phyloP scores from a whole-genome alignment of 92 coral and sea anemone species.

The Diadumene lineata region DNA sequence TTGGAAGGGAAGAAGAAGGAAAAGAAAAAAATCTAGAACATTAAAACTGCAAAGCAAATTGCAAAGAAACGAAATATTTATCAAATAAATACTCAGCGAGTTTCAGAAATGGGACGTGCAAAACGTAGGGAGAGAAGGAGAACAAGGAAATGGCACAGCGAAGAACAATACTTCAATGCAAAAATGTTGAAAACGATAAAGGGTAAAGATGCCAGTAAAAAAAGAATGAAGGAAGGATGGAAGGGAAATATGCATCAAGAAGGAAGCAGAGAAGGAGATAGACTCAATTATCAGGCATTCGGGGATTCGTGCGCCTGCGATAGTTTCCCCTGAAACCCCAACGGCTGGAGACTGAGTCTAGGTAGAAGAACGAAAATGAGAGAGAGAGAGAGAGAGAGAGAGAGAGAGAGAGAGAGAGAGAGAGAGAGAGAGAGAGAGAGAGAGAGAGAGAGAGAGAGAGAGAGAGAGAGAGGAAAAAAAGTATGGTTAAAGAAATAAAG shows the following conservation, averaged over 20 bases:
- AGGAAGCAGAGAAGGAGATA: background rate
- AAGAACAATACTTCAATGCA: too few relatives aligned
- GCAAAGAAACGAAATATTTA: too few relatives aligned
- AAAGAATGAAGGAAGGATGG: background rate
- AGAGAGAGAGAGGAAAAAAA: background rate
- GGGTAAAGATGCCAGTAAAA: background rate
- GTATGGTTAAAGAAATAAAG: background rate
- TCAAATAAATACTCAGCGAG: too few relatives aligned
- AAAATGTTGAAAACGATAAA: background rate
- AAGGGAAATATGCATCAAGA: background rate
- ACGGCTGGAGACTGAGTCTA: too few relatives aligned
- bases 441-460: background rate
- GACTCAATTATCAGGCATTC: background rate
- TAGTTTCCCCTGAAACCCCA: too few relatives aligned
- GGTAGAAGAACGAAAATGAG: background rate
- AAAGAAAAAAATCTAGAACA: conserved; percentile 1
- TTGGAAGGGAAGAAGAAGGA: background rate
- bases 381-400: background rate
- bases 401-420: background rate
- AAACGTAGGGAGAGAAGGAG: background rate
- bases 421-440: background rate
- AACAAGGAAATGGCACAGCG: too few relatives aligned
- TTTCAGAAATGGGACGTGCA: background rate
- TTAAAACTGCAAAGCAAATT: too few relatives aligned
- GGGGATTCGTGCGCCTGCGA: too few relatives aligned